Percentiles rank a stretch among this genome's conserved stretches.
phyloP scores from a whole-genome alignment of 2,888 invertebrate species.

The Mimumesa dahlbomi region DNA sequence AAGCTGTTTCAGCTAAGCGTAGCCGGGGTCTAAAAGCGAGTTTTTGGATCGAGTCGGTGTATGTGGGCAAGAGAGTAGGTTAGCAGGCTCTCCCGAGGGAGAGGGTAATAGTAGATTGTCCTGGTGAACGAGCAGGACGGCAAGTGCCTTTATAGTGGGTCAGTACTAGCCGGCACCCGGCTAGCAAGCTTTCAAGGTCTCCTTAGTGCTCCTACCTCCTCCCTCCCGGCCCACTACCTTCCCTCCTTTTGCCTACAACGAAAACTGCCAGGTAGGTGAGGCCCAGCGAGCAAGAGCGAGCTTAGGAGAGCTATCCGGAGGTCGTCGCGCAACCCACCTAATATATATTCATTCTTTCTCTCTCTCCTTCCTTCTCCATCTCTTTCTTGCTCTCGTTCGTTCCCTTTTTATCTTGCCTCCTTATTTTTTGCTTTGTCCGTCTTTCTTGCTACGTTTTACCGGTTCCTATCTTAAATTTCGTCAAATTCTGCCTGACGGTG shows the following conservation, averaged over 20 bases:
- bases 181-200: conserved; percentile 77
- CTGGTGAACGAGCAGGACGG: conserved; percentile 74
- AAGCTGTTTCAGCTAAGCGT: conserved; percentile 57
- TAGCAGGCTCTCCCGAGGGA: conserved; percentile 76
- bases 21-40: conserved; percentile 68
- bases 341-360: conserved; percentile 69
- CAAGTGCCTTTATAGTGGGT: conserved; percentile 80
- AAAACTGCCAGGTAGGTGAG: conserved; percentile 73
- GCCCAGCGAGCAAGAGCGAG: conserved; percentile 58
- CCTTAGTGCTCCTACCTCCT: conserved; percentile 57
- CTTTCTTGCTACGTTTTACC: conserved; percentile 50
- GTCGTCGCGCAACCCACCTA: conserved; percentile 65
- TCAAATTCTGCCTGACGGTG: conserved; percentile 35
- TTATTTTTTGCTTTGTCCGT: conserved; percentile 34
- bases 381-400: conserved; percentile 16
- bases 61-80: conserved; percentile 73
- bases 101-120: conserved; percentile 70
- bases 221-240: conserved; percentile 32
- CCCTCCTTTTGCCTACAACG: conserved; percentile 64
- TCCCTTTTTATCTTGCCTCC: conserved; percentile 16
- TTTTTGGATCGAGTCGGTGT: conserved; percentile 67
- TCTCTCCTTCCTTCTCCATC: conserved; percentile 28
- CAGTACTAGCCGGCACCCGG: conserved; percentile 77
- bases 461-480: conserved; percentile 49
- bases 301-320: conserved; percentile 63